A percentile compares a stretch with the other conserved stretches of the same genome.
Conservation (phyloP, 2,113 vertebrate genomes). For the Passer domesticus region DNA sequence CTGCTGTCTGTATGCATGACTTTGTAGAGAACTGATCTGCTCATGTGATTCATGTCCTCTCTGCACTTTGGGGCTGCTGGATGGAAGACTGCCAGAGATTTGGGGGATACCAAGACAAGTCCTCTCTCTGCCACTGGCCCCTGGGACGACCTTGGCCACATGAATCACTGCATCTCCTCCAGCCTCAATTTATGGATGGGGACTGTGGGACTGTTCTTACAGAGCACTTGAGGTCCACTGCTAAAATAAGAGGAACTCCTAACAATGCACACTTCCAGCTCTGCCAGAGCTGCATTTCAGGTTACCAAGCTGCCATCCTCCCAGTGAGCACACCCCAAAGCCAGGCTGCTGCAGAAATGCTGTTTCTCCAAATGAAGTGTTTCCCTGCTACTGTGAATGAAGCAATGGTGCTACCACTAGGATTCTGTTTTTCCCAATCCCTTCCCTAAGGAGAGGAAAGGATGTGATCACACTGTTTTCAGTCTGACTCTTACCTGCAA, state of each 20-base stretch:
- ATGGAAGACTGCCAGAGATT: not conserved
- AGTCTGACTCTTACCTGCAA: not conserved
- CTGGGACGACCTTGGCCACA: not conserved
- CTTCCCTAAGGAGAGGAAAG: not conserved
- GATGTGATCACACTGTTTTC: not conserved
- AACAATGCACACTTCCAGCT: not conserved
- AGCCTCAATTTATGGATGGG: not conserved
- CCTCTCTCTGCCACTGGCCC: not conserved
- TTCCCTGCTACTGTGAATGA: not conserved
- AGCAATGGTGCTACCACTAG: not conserved
- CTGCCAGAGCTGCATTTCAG: not conserved
- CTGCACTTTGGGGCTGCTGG: not conserved
- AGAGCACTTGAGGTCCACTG: not conserved
- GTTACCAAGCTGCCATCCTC: not conserved
- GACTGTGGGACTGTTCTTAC: not conserved
- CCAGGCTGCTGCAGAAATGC: not conserved
- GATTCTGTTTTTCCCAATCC: not conserved
- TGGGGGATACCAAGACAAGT: not conserved
- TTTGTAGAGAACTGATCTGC: slow-evolving; percentile 2
- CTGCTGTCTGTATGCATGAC: slow-evolving; percentile 22
- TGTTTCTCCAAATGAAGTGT: not conserved
- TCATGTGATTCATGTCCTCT: not conserved
- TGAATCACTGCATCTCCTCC: not conserved
- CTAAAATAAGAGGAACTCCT: not conserved
- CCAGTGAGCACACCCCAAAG: not conserved